Base-by-base conservation (phyloP, 2,888 invertebrate genomes). In the Itoplectis maculator region DNA sequence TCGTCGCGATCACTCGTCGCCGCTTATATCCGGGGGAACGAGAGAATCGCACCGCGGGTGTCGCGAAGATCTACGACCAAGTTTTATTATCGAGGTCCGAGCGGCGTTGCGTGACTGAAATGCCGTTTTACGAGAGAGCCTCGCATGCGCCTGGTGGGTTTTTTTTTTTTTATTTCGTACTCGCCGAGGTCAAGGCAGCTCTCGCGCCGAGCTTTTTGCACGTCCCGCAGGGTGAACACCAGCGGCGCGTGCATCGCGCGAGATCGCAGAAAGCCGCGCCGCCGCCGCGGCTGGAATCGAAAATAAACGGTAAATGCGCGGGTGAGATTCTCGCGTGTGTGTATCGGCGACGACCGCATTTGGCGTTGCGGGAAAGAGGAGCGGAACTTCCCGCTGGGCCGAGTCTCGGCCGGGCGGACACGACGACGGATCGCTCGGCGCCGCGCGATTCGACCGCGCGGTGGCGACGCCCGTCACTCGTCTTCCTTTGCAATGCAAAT, bases 111-210 rank as follows among this genome's bases (percentile, higher is more conserved):
- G 68, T 76, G 68, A 76, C 68, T 23, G 70, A 70, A 63, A 61
- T 70, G 61, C 49, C 51, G 51, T 42, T 69, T 63, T 61, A 68
- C 49, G 56, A 59, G 59, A 59, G 59, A 13, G n/a, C 18, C 66
- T 56, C 68, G 56, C 56, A 11, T 51, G 23, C 61, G 42, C 59
- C n/a, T 23, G 23, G 11, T n/a, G n/a, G n/a, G n/a, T n/a, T n/a
- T n/a, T n/a, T n/a, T 37, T 37, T n/a, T 1, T 23, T 42, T 23
- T 65, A n/a, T 23, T 65, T 45, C 20, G 18, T 8, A 13, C 9
- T 20, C 40, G 42, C 61, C 61, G 70, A 78, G 77, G 77, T 78
- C 77, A 78, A 70, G 70, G 77, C 68, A 11, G 47, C n/a, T n/a
- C n/a, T n/a, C n/a, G n/a, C n/a, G 5, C 59, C 7, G 51, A 37